Evolutionary conservation across 64 coral and sea anemone species (phyloP).

Genomic region (Hydrozoanthus tunicans): DNA sequence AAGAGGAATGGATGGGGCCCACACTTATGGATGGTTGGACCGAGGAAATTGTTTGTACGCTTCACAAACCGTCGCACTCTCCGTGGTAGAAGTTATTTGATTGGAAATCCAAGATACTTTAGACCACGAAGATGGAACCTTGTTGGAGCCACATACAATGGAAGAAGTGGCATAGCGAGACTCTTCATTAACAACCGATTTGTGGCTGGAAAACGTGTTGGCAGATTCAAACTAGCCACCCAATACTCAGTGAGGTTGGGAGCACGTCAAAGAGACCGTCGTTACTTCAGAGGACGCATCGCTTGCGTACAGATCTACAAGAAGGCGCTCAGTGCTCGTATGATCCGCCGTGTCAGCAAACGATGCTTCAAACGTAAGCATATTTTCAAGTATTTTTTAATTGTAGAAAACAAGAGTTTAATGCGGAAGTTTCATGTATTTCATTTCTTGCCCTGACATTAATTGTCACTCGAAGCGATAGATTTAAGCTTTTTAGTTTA

Average conservation of each 20-base stretch:
- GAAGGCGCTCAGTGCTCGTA: background rate
- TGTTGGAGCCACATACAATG: conserved; percentile 72
- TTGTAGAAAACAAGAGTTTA: no score
- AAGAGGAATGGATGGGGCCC: no score
- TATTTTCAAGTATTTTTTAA: no score
- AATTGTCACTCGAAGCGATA: no score
- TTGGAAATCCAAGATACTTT: conserved; percentile 10
- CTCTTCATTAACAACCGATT: conserved; percentile 68
- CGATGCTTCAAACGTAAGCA: no score
- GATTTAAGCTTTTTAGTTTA: no score
- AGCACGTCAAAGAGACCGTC: conserved; percentile 22
- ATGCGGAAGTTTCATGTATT: no score
- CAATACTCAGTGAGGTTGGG: conserved; percentile 63
- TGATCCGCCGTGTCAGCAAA: no score
- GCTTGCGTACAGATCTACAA: conserved; percentile 62
- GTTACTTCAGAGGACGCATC: conserved; percentile 63
- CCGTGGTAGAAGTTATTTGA: background rate
- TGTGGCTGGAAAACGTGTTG: conserved; percentile 39
- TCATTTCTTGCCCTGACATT: no score
- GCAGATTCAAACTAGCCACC: conserved; percentile 56
- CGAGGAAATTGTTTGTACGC: conserved; percentile 54
- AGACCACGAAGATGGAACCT: conserved; percentile 58
- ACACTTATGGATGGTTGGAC: conserved; percentile 32
- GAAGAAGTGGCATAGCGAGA: conserved; percentile 45
- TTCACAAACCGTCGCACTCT: conserved; percentile 30